A percentile compares a stretch with the other conserved stretches of the same genome.
Evolutionary conservation across 2,888 invertebrate genomes (phyloP).

Genomic region (Fragum fragum): DNA sequence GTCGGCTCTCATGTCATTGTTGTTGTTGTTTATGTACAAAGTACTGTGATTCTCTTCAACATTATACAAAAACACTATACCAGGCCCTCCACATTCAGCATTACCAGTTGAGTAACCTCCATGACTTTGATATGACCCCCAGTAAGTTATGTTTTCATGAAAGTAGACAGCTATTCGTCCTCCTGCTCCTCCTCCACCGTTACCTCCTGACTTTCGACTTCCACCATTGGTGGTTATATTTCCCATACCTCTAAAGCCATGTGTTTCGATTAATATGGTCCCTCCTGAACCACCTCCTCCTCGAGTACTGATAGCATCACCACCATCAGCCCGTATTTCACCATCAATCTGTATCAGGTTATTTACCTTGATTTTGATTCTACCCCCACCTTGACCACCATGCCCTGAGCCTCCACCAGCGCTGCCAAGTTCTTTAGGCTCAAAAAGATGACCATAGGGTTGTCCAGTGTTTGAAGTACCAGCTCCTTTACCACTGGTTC

Average conservation of each 20-base stretch:
- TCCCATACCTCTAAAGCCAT: slow-evolving; percentile 74
- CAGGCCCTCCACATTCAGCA: slow-evolving; percentile 79
- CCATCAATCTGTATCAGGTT: slow-evolving; percentile 74
- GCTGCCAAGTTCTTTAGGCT: slow-evolving; percentile 74
- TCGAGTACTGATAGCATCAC: slow-evolving; percentile 52
- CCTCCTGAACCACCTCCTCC: slow-evolving; percentile 81
- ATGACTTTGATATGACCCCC: slow-evolving; percentile 73
- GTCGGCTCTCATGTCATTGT: slow-evolving; percentile 54
- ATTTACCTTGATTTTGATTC: slow-evolving; percentile 68
- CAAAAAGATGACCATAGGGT: slow-evolving; percentile 78
- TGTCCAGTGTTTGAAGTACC: slow-evolving; percentile 74
- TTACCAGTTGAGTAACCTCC: slow-evolving; percentile 67
- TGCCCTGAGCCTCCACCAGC: slow-evolving; percentile 72
- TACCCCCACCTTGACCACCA: slow-evolving; percentile 77
- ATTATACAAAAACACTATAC: slow-evolving; percentile 78
- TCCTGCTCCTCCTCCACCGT: slow-evolving; percentile 74
- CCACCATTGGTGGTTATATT: slow-evolving; percentile 79
- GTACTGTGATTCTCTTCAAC: slow-evolving; percentile 74
- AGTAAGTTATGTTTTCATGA: slow-evolving; percentile 75
- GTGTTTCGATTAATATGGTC: slow-evolving; percentile 71
- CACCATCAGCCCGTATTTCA: slow-evolving; percentile 72
- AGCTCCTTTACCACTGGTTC: slow-evolving; percentile 76
- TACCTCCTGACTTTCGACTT: slow-evolving; percentile 57
- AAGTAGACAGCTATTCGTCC: slow-evolving; percentile 79
- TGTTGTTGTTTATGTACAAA: slow-evolving; percentile 74